Conservation (phyloP, 2,113 vertebrate genomes). For the Montifringilla adamsi region DNA sequence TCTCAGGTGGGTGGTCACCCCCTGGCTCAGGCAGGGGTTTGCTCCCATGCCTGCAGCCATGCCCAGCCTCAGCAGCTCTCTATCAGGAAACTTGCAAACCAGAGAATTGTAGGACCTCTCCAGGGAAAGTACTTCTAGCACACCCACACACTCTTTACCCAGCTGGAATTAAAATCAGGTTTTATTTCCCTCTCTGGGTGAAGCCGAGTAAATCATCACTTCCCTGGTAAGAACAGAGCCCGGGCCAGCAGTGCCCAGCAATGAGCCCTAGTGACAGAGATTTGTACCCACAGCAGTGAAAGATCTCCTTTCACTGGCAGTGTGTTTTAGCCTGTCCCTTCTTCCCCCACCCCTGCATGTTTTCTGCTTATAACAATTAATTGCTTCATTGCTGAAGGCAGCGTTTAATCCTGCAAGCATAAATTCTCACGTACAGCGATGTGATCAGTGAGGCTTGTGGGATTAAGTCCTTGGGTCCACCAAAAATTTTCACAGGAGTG, state of each 20-base stretch:
- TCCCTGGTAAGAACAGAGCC: not conserved
- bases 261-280: not conserved
- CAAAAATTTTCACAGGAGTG: not conserved
- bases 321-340: not conserved
- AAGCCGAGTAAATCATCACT: not conserved
- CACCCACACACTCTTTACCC: accelerated
- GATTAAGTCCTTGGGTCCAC: conserved; percentile 27
- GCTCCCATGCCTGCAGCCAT: not conserved
- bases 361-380: conserved; percentile 21
- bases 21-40: not conserved
- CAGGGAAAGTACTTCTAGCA: not conserved
- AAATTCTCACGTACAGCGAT: not conserved
- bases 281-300: not conserved
- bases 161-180: not conserved
- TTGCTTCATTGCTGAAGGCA: conserved; percentile 8
- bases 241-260: not conserved
- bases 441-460: not conserved
- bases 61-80: not conserved
- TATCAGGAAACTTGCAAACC: not conserved
- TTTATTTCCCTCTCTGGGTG: not conserved
- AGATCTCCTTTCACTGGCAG: not conserved
- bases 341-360: not conserved
- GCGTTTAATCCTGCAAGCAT: not conserved
- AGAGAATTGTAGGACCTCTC: not conserved
- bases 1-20: not conserved